Evolutionary conservation across 2,113 vertebrate species (phyloP).

Genomic region (Aramus guarauna): DNA sequence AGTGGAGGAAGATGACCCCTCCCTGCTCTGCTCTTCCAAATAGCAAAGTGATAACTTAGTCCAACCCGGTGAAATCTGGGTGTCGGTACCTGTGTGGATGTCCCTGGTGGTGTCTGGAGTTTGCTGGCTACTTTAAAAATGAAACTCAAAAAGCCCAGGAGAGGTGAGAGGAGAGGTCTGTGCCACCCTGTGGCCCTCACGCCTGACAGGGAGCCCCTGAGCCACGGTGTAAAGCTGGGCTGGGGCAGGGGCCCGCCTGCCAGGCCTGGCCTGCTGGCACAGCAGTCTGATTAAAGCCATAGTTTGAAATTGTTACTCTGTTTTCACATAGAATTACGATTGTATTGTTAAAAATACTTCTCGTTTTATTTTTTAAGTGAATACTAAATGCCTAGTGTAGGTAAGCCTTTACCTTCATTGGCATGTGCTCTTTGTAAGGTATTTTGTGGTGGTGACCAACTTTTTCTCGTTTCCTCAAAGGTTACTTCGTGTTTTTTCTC

Average conservation of each 20-base stretch:
- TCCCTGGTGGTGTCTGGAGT: neutral
- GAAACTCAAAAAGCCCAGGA: rapidly evolving
- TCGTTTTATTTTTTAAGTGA: neutral
- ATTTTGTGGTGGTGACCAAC: neutral
- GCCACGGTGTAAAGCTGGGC: rapidly evolving
- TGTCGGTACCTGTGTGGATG: neutral
- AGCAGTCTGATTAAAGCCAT: neutral
- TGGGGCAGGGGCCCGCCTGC: no score
- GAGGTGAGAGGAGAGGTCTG: neutral
- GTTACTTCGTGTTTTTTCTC: neutral
- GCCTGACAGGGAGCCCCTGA: neutral
- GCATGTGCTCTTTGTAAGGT: neutral
- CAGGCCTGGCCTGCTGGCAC: neutral
- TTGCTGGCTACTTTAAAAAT: neutral
- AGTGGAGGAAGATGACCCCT: neutral
- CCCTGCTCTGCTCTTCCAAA: no score
- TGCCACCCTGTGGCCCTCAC: neutral
- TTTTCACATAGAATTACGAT: neutral
- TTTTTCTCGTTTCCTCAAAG: neutral
- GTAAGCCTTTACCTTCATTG: neutral
- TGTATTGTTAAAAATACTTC: neutral
- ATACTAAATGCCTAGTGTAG: neutral
- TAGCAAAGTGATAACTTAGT: rapidly evolving
- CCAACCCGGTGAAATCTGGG: neutral
- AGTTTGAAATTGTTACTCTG: rapidly evolving